Evolutionary conservation across 2,113 vertebrate genomes (phyloP), one percentile per base, ranked within the genome.

Genomic region (Saguinus midas): DNA sequence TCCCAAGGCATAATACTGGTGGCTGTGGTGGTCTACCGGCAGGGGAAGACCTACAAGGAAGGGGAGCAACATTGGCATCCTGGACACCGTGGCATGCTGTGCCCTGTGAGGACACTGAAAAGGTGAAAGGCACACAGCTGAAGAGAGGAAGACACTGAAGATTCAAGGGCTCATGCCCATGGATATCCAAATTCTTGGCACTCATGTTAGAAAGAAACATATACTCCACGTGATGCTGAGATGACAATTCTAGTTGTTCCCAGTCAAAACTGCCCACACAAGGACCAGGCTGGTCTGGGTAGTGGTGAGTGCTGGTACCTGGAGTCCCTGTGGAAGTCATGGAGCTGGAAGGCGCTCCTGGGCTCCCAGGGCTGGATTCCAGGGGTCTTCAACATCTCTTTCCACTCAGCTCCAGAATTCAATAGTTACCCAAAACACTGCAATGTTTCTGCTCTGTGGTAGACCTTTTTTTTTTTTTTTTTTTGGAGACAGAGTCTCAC

Each of bases 51-150:
- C 2, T 11, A 4, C 52, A 0, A 27, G n/a, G n/a, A 18, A 75
- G 72, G 25, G 58, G 35, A 43, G 25, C 13, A 1, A 40, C 1
- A 10, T 25, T 45, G 75, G 72, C 8, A 5, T 13, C 87, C 18
- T 40, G 73, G 58, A 64, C 2, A 0, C 45, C 16, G 1, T 2
- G 35, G 52, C 61, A 61, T 9, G 0, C 66, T 5, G 6, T 3
- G 8, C 66, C 50, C 23, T n/a, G 2, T 3, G 9, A 81, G 45
- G 52, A 73, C 37, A 8, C 52, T 6, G 21, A 55, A n/a, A 45
- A 58, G n/a, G 50, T 11, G 52, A 12, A 70, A 61, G 68, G 48
- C 23, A 1, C 1, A 25, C 16, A 18, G 16, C 32, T 3, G 0
- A 40, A 73, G 43, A 78, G 35, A 48, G 32, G 50, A 66, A 0